Evolutionary conservation across 1,140 invertebrate genomes (phyloP).

Genomic region (Drosophila setifemur): DNA sequence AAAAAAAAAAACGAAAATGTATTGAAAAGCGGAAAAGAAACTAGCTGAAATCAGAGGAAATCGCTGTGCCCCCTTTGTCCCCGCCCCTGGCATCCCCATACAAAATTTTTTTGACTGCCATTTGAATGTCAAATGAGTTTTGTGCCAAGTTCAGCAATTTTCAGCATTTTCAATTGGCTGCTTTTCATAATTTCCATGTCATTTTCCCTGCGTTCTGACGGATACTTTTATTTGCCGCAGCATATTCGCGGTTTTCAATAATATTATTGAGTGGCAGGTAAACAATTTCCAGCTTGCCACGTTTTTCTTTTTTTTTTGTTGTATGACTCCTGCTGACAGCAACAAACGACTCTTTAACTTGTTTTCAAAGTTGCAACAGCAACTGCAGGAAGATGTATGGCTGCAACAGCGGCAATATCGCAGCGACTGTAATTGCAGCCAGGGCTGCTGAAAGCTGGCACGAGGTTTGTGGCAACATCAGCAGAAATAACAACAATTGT

Average conservation of each 20-base stretch:
- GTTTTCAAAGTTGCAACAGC: slow-evolving; percentile 5
- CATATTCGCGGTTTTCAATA: neutral
- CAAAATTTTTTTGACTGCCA: slow-evolving; percentile 6
- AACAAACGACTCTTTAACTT: slow-evolving; percentile 15
- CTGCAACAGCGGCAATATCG: neutral
- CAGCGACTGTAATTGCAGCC: neutral
- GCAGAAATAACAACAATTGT: slow-evolving; percentile 2
- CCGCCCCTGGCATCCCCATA: too few relatives aligned
- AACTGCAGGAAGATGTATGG: neutral
- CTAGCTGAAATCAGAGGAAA: slow-evolving; percentile 1
- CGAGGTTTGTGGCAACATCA: slow-evolving; percentile 3
- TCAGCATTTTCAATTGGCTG: slow-evolving; percentile 61
- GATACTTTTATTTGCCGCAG: neutral
- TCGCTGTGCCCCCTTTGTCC: slow-evolving; percentile 17
- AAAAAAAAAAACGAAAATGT: neutral
- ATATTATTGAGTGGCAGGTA: neutral
- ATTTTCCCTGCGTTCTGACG: neutral
- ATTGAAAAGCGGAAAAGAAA: slow-evolving; percentile 11
- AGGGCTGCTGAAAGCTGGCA: too few relatives aligned
- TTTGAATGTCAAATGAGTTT: slow-evolving; percentile 70
- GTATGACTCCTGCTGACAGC: slow-evolving; percentile 7
- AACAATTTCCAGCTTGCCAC: neutral
- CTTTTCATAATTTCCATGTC: slow-evolving; percentile 60
- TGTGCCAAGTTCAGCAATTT: slow-evolving; percentile 69
- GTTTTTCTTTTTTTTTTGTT: neutral